Conservation (phyloP, 2,797 vertebrate species). For the Aselliscus stoliczkanus region DNA sequence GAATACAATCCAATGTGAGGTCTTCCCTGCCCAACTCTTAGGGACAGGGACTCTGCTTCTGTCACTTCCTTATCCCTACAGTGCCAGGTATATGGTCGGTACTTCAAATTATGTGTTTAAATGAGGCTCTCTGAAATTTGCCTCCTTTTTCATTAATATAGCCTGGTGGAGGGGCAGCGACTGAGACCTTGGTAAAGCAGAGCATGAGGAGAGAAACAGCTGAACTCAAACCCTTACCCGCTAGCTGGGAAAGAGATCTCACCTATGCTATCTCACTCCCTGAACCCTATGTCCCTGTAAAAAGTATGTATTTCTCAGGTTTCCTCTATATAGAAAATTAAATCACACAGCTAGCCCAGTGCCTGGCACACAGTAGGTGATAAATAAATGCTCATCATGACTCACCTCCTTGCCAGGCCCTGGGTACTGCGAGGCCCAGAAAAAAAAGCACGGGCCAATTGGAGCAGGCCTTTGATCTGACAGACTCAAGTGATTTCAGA, state of each 20-base stretch:
- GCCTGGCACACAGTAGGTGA: neutral
- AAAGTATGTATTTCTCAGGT: neutral
- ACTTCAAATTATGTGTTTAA: neutral
- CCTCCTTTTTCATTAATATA: neutral
- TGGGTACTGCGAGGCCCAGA: neutral
- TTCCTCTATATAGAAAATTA: neutral
- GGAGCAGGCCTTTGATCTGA: neutral
- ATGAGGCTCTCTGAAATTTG: neutral
- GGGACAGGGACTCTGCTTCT: neutral
- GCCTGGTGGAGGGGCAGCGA: no score
- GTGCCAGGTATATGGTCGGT: neutral
- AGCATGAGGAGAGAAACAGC: fast-evolving
- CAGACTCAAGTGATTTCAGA: neutral
- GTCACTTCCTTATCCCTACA: neutral
- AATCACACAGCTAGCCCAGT: neutral
- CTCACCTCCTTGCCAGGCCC: neutral
- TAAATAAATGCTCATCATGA: neutral
- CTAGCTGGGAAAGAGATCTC: fast-evolving
- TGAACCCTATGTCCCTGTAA: neutral
- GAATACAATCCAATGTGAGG: neutral
- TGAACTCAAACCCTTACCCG: neutral
- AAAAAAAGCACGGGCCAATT: neutral
- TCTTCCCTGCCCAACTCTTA: neutral
- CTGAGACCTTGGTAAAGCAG: neutral
- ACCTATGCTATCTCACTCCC: fast-evolving